Evolutionary conservation across 1,140 invertebrate genomes (phyloP).

Genomic region (roundworm (Caenorhabditis elegans)): DNA sequence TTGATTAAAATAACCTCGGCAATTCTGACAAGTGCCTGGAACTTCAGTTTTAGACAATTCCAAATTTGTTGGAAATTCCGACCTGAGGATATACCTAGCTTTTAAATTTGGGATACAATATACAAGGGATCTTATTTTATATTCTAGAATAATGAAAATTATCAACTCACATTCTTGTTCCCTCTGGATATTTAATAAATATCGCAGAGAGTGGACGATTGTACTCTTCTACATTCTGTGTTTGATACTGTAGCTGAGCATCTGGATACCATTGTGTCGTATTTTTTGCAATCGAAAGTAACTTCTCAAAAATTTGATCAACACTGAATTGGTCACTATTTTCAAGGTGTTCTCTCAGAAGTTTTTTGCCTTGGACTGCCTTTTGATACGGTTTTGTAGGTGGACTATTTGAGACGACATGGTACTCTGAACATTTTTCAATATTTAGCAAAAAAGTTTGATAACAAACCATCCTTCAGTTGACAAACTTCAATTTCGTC

Average conservation of each 20-base stretch:
- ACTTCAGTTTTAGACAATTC: no score
- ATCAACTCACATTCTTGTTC: background rate
- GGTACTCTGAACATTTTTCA: background rate
- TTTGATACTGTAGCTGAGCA: conserved; percentile 43
- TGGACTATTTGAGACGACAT: background rate
- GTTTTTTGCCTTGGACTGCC: background rate
- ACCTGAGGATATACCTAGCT: no score
- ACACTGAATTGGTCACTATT: background rate
- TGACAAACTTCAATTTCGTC: background rate
- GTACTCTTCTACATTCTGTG: conserved; percentile 33
- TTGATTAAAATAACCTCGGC: no score
- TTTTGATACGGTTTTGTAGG: background rate
- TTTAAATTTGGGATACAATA: no score
- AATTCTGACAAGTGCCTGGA: no score
- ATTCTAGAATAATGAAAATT: no score
- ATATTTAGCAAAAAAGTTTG: background rate
- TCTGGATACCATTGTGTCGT: conserved; percentile 6
- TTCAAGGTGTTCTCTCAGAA: background rate
- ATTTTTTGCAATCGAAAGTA: background rate
- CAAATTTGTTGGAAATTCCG: no score
- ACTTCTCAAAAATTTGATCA: background rate
- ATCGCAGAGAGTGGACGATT: conserved; percentile 51
- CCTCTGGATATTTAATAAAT: conserved; percentile 42
- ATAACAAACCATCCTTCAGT: background rate
- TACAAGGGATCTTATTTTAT: no score